Evolutionary conservation across 2,888 invertebrate species (phyloP), one percentile per base, ranked within the genome.

Genomic region (Schizotus pectinicornis): DNA sequence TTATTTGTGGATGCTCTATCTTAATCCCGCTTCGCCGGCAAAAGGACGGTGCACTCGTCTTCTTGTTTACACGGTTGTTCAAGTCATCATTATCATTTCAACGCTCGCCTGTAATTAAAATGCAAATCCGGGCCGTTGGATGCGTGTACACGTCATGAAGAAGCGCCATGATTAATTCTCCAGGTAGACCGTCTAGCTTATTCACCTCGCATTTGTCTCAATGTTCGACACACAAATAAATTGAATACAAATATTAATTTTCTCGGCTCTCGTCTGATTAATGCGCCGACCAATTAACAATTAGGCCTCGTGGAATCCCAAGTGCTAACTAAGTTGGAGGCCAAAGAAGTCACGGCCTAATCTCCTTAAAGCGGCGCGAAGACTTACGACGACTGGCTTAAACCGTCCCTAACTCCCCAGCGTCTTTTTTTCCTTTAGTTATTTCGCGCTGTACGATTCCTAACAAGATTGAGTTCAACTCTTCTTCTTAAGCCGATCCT

Each of bases 31-130:
- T 37, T 49, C 39, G 34, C 14, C 54, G 22, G 47, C 47, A 56
- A 56, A 49, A 41, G 42, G 55, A 47, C 41, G 14, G 8, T 59
- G 54, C 59, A 51, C 50, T 59, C 59, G 45, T 59, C 53, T 47
- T 58, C 73, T 77, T 79, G 78, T 79, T 79, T 79, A 78, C 79
- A 78, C 74, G 76, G 75, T 74, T 75, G 77, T 79, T 78, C 77
- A 74, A 79, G 77, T 79, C 79, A 74, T 82, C 82, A 84, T 84
- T 84, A 84, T 84, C 83, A 84, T 84, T 84, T 83, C 84, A 83
- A 80, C 82, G 83, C 83, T 83, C 81, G 81, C 81, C 81, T 81
- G 74, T 62, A 78, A 79, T 72, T 73, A 74, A 76, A 76, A 74
- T 75, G 84, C 84, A 84, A 85, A 84, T 85, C 84, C 80, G 66